Base-by-base conservation (phyloP, 2,113 vertebrate genomes). In the Aphyosemion australe region DNA sequence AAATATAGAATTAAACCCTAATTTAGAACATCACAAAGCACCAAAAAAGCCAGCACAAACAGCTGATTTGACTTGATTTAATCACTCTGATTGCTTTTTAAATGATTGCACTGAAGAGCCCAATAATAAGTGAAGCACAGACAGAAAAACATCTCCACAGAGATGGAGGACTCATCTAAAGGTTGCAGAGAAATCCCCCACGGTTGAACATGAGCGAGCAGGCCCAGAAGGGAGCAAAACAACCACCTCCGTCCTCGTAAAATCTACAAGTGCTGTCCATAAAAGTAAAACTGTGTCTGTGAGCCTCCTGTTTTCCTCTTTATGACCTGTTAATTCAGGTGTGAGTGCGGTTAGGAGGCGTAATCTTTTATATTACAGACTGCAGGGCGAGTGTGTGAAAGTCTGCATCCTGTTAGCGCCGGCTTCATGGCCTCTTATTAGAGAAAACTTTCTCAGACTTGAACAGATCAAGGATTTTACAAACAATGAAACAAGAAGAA, bases 321-420 rank as follows among this genome's bases (percentile, higher is more conserved):
- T 85, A 85, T 72, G 73, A 78, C 42, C 62, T 51, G 63, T 59
- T 84, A 83, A 81, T 82, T 82, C 83, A 78, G 81, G 72, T 76
- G 82, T 59, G 73, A 79, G 69, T 72, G 56, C 53, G 13, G 39
- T 46, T 42, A 32, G 70, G 76, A 72, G 18, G 61, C 61, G 55
- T 34, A 6, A 18, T 48, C 41, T 82, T 74, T 53, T 67, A 71
- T 65, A 59, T 56, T 11, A 10, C 43, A 61, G 18, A 54, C 45
- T 46, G n/a, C 16, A 63, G 61, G 31, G 41, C 63, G 45, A 67
- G 45, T 69, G 52, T 64, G 13, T 53, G 46, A 61, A 18, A 55
- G 20, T 71, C 53, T 14, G n/a, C 12, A n/a, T 52, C 45, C 16
- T 61, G 12, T 63, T 73, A 81, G 67, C 74, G 73, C 8, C 76